Evolutionary conservation across 2,888 invertebrate genomes (phyloP).

Genomic region (Trissolcus brochymenae): DNA sequence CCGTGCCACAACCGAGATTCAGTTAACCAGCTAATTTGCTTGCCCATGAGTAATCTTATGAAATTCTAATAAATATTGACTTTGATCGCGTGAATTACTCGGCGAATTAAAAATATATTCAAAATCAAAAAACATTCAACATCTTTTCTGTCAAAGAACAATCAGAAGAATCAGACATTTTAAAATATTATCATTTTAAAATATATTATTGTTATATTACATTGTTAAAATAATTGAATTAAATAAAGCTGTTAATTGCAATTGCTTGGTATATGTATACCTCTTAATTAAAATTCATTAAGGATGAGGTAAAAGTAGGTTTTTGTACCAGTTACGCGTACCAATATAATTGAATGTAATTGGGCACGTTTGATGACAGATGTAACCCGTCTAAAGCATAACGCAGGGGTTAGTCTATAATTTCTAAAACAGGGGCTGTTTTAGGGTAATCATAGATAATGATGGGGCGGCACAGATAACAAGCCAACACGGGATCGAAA

Average conservation of each 20-base stretch:
- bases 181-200: too few species aligned
- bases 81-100: too few species aligned
- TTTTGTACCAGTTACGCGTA: constrained; percentile 48
- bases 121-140: too few species aligned
- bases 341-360: constrained; percentile 71
- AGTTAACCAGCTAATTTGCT: constrained; percentile 50
- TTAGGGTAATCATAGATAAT: constrained; percentile 76
- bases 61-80: constrained; percentile 20
- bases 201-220: too few species aligned
- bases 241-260: too few species aligned
- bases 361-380: constrained; percentile 73
- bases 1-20: constrained; percentile 54
- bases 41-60: constrained; percentile 23
- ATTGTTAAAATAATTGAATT: too few species aligned
- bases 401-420: constrained; percentile 71
- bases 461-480: constrained; percentile 75
- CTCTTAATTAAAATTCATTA: constrained; percentile 7
- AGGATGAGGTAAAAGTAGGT: constrained; percentile 36
- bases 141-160: too few species aligned
- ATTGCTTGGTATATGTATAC: too few species aligned
- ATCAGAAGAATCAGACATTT: too few species aligned
- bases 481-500: constrained; percentile 74
- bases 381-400: constrained; percentile 65
- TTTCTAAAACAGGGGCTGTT: constrained; percentile 76
- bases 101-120: neutral